Conservation (phyloP, 2,888 invertebrate species). For the Conchocele bisecta region DNA sequence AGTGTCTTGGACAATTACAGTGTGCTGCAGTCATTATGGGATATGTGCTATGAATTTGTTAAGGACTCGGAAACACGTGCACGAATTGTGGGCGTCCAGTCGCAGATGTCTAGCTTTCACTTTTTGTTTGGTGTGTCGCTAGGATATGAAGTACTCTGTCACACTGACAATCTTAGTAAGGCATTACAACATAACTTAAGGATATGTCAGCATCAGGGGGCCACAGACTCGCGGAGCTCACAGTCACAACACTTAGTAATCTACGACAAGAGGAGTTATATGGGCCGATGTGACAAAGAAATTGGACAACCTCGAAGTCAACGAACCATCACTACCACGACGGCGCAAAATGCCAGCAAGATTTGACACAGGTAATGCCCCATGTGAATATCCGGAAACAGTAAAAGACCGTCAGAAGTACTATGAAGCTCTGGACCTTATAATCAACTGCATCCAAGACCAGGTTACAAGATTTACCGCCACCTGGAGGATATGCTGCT, state of each 20-base stretch:
- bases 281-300: conserved; percentile 16
- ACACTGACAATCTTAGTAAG: conserved; percentile 40
- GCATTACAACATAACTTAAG: conserved; percentile 25
- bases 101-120: conserved; percentile 24
- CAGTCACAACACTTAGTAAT: not conserved
- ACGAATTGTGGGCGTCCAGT: conserved; percentile 16
- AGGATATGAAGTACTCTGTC: conserved; percentile 13
- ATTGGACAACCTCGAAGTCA: conserved; percentile 11
- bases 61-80: conserved; percentile 20
- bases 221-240: conserved; percentile 9
- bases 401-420: conserved; percentile 18
- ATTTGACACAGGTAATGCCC: conserved; percentile 11
- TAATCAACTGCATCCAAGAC: conserved; percentile 16
- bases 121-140: conserved; percentile 24
- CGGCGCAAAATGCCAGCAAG: conserved; percentile 26
- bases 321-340: conserved; percentile 21
- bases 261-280: conserved; percentile 18
- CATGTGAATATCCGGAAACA: conserved; percentile 12
- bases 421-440: conserved; percentile 35
- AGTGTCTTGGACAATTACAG: conserved; percentile 5
- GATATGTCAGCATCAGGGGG: conserved; percentile 41
- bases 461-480: conserved; percentile 19
- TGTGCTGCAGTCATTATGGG: too few species aligned
- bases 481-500: conserved; percentile 28
- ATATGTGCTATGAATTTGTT: not conserved